Evolutionary conservation across 2,797 vertebrate species (phyloP).

Genomic region (Cynopterus sphinx): DNA sequence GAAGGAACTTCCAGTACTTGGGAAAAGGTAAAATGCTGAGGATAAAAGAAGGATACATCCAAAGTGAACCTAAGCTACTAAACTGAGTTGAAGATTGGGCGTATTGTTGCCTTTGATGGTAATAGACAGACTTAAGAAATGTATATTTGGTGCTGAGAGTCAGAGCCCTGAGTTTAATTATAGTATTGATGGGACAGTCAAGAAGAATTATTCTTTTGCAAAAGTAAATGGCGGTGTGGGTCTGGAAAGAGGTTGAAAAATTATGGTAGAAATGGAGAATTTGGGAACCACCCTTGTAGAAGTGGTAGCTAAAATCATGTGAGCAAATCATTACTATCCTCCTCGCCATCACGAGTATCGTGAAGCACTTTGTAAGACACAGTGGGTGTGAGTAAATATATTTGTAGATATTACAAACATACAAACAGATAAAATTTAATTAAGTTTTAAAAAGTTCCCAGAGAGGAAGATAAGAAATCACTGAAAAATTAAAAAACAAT

Average conservation of each 20-base stretch:
- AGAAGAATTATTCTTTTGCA: neutral
- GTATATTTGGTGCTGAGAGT: neutral
- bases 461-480: neutral
- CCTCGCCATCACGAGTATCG: neutral
- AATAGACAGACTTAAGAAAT: neutral
- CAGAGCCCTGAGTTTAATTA: neutral
- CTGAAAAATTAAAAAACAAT: neutral
- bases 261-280: neutral
- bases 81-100: neutral
- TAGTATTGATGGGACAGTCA: neutral
- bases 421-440: neutral
- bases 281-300: neutral
- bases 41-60: neutral
- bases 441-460: neutral
- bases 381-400: neutral
- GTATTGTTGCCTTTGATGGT: neutral
- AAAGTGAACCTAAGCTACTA: neutral
- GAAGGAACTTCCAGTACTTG: neutral
- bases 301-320: neutral
- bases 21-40: neutral
- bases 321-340: neutral
- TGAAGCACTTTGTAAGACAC: neutral
- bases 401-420: neutral
- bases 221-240: neutral
- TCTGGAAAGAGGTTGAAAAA: constrained; percentile 1